A percentile compares a stretch with the other conserved stretches of the same genome.
Conservation (phyloP, 2,113 vertebrate genomes). For the Thamnaconus septentrionalis region DNA sequence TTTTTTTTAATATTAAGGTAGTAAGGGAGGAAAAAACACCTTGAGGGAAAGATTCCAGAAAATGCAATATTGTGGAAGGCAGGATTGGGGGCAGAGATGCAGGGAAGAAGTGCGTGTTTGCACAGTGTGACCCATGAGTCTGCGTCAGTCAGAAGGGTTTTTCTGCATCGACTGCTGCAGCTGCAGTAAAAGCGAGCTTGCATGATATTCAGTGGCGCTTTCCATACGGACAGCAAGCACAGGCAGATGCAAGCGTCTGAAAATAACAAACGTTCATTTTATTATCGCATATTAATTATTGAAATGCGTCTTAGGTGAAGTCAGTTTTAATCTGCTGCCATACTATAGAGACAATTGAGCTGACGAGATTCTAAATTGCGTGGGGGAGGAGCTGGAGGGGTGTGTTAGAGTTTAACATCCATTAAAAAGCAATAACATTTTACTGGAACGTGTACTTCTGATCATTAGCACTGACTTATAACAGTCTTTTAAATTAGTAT, state of each 20-base stretch:
- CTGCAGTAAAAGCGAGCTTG: constrained; percentile 1
- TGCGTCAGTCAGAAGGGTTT: constrained; percentile 12
- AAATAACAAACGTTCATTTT: constrained; percentile 3
- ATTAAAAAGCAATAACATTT: no score
- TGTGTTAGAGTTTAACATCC: no score
- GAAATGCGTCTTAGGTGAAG: background rate
- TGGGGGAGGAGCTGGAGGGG: no score
- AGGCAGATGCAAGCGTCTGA: background rate
- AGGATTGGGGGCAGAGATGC: constrained; percentile 15
- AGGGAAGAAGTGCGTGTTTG: constrained; percentile 35
- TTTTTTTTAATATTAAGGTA: background rate
- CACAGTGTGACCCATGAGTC: constrained; percentile 28
- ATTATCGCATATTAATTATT: background rate
- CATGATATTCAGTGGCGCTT: background rate
- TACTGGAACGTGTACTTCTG: no score
- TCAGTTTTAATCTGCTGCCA: background rate
- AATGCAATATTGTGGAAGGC: constrained; percentile 22
- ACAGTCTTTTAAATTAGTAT: no score
- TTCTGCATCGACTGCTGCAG: constrained; percentile 10
- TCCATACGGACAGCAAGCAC: background rate
- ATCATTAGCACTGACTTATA: no score
- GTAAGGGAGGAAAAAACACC: constrained; percentile 16
- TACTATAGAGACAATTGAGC: background rate
- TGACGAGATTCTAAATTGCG: no score
- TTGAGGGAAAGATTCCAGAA: constrained; percentile 3